These are phyloP conservation scores for Carterocephalus palaemon DNA, from an alignment of 2,888 invertebrate genomes.

Conservation along the genomic window DNA sequence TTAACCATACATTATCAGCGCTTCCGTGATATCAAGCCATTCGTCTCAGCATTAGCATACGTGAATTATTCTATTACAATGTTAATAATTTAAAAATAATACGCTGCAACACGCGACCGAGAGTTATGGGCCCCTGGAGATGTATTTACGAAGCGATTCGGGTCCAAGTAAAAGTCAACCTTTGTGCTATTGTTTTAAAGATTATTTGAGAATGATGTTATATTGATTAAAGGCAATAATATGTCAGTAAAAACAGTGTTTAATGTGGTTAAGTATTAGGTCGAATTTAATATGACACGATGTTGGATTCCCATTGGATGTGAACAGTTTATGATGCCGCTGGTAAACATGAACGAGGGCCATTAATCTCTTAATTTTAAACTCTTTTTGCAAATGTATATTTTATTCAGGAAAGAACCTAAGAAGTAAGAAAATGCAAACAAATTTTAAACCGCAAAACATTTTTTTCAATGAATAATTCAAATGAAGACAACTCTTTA, in stretches of 20 bases:
- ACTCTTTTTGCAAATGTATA: conserved; percentile 21
- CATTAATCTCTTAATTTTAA: conserved; percentile 26
- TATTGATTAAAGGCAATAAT: background rate
- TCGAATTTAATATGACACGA: background rate
- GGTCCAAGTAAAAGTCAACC: conserved; percentile 12
- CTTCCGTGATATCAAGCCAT: conserved; percentile 58
- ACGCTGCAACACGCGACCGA: conserved; percentile 63
- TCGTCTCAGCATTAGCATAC: conserved; percentile 68
- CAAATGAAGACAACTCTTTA: too few species aligned
- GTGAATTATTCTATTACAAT: conserved; percentile 72
- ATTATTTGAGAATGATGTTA: conserved; percentile 27
- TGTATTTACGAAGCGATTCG: conserved; percentile 36
- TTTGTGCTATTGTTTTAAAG: conserved; percentile 20
- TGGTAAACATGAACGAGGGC: conserved; percentile 30
- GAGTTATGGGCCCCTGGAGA: conserved; percentile 68
- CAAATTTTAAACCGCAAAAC: conserved; percentile 3
- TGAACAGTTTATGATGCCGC: conserved; percentile 56
- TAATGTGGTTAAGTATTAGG: background rate
- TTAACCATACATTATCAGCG: conserved; percentile 23
- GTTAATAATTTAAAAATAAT: conserved; percentile 77
- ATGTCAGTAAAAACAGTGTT: background rate
- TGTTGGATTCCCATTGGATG: conserved; percentile 42
- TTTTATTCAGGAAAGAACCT: conserved; percentile 12
- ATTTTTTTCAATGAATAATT: conserved; percentile 8
- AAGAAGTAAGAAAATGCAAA: conserved; percentile 16